Base-by-base conservation (phyloP, 37 sponge, comb jelly and placozoan species). In the Tethya wilhelma region DNA sequence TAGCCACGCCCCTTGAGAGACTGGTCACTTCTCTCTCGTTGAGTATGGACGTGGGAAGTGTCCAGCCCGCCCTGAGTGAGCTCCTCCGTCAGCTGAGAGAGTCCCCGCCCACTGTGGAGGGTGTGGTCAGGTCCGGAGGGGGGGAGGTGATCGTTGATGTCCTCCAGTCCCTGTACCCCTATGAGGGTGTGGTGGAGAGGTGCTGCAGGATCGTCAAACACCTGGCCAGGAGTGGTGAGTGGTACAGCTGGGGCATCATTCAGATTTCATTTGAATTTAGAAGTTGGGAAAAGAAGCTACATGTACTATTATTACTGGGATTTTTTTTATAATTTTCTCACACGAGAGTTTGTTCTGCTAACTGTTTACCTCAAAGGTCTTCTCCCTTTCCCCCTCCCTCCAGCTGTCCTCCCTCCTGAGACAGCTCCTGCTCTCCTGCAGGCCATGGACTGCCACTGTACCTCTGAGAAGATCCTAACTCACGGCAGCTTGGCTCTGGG, bases 221-320 rank as follows among this genome's bases (percentile, higher is more conserved):
- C 43, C 77, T 76, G 44, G 63, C 77, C 1, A 76, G 77, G 42
- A 6, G 40, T 30, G 77, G 77, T 76, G 31, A 44, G 73, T 19
- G 33, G 26, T 6, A 60, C n/a, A 60, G 28, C 22, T 60, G 22
- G 22, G 28, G 22, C 22, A 25, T 60, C 6, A 60, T 60, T 12
- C 26, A 60, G 7, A 60, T n/a, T 6, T n/a, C 6, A n/a, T 4
- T 65, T 65, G 37, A 30, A 37, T 65, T n/a, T 65, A 4, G 66
- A 30, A 5, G 33, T 31, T 30, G 53, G 53, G 17, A 58, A 28
- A 2, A 58, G 2, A 28, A 28, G 5, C 59, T 9, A 4, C 5
- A 14, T 14, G 59, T 14, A 4, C 59, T 58, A 58, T 58, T 58
- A 9, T 58, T 4, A 58, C 23, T 58, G 26, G 59, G 26, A 28